Evolutionary conservation across 2,888 invertebrate genomes (phyloP), one percentile per base, ranked within the genome.

Genomic region (Hyposoter didymator): DNA sequence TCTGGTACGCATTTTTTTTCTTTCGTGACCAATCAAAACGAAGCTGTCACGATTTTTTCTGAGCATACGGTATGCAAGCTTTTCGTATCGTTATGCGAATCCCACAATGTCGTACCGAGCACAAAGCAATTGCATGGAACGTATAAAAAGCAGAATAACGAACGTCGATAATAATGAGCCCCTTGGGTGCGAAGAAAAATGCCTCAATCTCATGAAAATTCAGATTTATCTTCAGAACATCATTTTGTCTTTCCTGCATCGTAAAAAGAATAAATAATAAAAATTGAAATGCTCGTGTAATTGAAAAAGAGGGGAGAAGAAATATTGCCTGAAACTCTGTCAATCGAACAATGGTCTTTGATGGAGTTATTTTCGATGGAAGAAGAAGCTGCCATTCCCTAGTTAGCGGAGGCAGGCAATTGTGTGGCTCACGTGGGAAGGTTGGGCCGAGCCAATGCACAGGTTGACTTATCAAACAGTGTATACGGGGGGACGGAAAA

Each of bases 401-500:
- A 35, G 59, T 62, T 19, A 62, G 43, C 28, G 19, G 28, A 80
- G 43, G 32, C 73, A 39, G 19, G 66, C 62, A 47, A 82, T 78
- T 69, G 75, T 35, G 52, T 67, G 55, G 28, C 55, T 69, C 62
- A 55, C 32, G 43, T 10, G 62, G 69, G n/a, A 62, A 72, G 19
- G 80, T 84, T 78, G 76, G 89, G 82, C 89, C 88, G 88, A 87
- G 89, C 89, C 88, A 89, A 89, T 89, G 90, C 90, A 90, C 90
- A 90, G 90, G 91, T 92, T 91, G 89, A 90, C 89, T 90, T 88
- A 89, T 89, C 73, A 81, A 81, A 74, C 88, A 88, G 89, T 76
- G 49, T 70, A 39, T 39, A 79, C 39, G 2, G 1, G 2, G 1
- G 47, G 35, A 67, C 19, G 22, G 39, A 74, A 49, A 32, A 35